phyloP scores from a whole-genome alignment of 2,888 invertebrate genomes.

The Tetragonula carbonaria region DNA sequence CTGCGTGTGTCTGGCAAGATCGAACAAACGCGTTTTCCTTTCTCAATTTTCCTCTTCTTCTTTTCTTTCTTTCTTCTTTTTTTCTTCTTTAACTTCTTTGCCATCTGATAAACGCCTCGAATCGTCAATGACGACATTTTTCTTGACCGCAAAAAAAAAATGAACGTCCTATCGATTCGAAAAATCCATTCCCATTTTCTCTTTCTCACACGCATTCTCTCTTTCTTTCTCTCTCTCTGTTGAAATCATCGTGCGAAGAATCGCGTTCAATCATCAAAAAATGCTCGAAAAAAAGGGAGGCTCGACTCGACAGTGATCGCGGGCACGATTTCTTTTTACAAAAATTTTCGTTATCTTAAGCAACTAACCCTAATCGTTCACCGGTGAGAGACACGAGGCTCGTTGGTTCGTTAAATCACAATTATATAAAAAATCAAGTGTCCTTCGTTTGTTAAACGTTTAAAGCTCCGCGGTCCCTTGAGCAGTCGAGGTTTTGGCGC shows the following conservation, averaged over 20 bases:
- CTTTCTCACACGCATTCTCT: neutral
- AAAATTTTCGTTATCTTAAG: conserved; percentile 40
- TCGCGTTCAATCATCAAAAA: conserved; percentile 34
- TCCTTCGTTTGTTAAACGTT: conserved; percentile 8
- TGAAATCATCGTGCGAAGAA: conserved; percentile 17
- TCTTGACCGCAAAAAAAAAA: conserved; percentile 66
- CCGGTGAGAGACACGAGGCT: conserved; percentile 28
- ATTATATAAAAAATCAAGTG: conserved; percentile 60
- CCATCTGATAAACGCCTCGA: neutral
- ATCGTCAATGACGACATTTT: conserved; percentile 60
- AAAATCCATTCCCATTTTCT: neutral
- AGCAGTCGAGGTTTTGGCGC: conserved; percentile 61
- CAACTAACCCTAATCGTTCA: conserved; percentile 41
- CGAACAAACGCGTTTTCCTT: neutral
- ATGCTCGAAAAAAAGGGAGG: conserved; percentile 29
- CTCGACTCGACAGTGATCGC: conserved; percentile 7
- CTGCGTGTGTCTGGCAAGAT: neutral
- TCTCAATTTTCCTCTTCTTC: neutral
- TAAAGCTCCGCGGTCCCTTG: conserved; percentile 25
- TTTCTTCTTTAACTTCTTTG: no score
- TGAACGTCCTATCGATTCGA: conserved; percentile 49
- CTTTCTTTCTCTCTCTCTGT: neutral
- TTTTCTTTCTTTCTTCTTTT: no score
- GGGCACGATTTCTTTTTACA: conserved; percentile 35
- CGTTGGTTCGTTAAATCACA: conserved; percentile 45